Evolutionary conservation across 2,888 invertebrate species (phyloP).

Genomic region (Blastobasis lacticolella): DNA sequence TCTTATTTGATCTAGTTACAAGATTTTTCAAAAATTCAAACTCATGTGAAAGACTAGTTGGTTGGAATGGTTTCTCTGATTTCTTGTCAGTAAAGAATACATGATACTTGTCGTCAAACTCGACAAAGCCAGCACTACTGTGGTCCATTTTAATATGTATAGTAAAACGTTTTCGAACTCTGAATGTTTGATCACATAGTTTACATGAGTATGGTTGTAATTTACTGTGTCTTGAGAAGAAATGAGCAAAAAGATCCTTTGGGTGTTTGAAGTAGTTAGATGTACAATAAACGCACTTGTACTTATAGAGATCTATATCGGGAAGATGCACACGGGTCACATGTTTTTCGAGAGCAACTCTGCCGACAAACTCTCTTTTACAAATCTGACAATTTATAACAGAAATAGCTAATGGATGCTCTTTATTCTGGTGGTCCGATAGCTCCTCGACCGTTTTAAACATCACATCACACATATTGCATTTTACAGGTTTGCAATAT

Average conservation of each 20-base stretch:
- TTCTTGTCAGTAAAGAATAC: constrained; percentile 51
- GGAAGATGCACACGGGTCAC: constrained; percentile 33
- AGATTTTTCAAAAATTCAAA: constrained; percentile 3
- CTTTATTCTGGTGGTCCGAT: constrained; percentile 31
- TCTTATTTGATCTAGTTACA: not conserved
- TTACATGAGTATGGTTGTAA: constrained; percentile 49
- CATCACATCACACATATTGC: constrained; percentile 28
- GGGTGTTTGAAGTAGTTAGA: constrained; percentile 44
- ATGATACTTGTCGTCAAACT: constrained; percentile 52
- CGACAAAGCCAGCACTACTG: constrained; percentile 46
- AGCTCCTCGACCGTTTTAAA: constrained; percentile 33
- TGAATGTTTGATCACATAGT: constrained; percentile 45
- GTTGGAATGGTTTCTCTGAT: constrained; percentile 36
- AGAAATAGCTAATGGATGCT: constrained; percentile 32
- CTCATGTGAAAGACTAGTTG: constrained; percentile 17
- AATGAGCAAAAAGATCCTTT: constrained; percentile 49
- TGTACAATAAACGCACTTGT: constrained; percentile 42
- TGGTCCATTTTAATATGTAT: constrained; percentile 56
- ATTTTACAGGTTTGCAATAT: constrained; percentile 35
- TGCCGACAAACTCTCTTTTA: constrained; percentile 39
- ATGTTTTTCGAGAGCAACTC: constrained; percentile 35
- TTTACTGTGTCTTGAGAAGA: constrained; percentile 38
- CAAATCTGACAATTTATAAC: constrained; percentile 42
- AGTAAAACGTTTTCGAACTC: constrained; percentile 44
- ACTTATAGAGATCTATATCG: constrained; percentile 46